Evolutionary conservation across 2,113 vertebrate genomes (phyloP).

Genomic region (Rhagologus leucostigma): DNA sequence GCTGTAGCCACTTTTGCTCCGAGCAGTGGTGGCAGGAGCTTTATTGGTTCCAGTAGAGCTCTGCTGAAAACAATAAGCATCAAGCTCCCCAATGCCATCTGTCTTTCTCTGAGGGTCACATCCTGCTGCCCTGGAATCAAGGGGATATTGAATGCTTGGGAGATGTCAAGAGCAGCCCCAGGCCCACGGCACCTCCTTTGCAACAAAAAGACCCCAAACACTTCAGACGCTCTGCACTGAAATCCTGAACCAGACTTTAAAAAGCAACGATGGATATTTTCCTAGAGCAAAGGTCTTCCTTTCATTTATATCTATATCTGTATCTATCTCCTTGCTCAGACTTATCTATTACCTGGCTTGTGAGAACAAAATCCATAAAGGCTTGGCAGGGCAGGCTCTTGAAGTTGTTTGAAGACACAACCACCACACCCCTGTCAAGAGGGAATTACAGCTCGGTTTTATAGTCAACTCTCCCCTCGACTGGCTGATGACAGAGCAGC

Average conservation of each 20-base stretch:
- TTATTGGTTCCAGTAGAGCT: slow-evolving; percentile 17
- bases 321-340: not conserved
- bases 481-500: not conserved
- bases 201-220: not conserved
- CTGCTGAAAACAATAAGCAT: slow-evolving; percentile 32
- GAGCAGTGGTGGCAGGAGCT: not conserved
- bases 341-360: not conserved
- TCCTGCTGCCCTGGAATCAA: not conserved
- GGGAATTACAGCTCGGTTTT: not conserved
- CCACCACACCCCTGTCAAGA: not conserved
- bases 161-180: not conserved
- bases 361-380: slow-evolving; percentile 11
- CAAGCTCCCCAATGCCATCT: not conserved
- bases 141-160: not conserved
- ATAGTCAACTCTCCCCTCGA: not conserved
- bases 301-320: not conserved
- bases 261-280: not conserved
- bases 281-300: slow-evolving; percentile 8
- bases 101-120: not conserved
- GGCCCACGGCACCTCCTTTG: not conserved
- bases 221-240: not conserved
- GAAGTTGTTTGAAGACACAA: slow-evolving; percentile 1
- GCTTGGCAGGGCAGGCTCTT: not conserved
- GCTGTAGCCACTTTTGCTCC: slow-evolving; percentile 31
- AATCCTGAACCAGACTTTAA: not conserved